Conservation (phyloP, 2,888 invertebrate genomes). For the Orthosia incerta region DNA sequence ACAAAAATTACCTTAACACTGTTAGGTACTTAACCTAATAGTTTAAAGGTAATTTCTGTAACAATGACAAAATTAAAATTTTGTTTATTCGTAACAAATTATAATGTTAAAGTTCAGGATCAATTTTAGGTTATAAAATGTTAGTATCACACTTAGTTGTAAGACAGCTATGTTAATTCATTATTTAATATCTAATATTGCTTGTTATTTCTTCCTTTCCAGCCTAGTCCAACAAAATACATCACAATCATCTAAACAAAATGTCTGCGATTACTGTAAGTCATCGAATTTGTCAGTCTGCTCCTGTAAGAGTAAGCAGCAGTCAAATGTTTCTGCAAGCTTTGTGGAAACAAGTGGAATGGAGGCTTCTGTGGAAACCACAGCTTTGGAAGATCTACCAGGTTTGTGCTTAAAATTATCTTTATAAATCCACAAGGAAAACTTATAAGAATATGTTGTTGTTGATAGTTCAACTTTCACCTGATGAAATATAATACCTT, state of each 20-base stretch:
- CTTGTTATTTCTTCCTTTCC: conserved; percentile 43
- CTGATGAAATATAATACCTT: too few relatives aligned
- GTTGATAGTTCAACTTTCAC: conserved; percentile 21
- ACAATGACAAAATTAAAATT: too few relatives aligned
- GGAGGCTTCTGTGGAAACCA: conserved; percentile 82
- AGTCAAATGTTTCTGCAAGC: conserved; percentile 53
- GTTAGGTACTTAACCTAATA: too few relatives aligned
- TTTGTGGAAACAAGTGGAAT: conserved; percentile 65
- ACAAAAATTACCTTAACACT: too few relatives aligned
- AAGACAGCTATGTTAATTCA: not conserved
- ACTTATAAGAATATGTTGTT: not conserved
- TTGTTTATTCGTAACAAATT: not conserved
- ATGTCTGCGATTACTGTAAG: conserved; percentile 76
- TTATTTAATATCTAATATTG: not conserved
- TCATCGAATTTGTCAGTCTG: conserved; percentile 73
- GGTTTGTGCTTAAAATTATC: conserved; percentile 70
- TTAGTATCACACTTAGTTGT: not conserved
- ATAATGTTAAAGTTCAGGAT: not conserved
- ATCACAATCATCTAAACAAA: conserved; percentile 55
- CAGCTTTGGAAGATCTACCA: conserved; percentile 84
- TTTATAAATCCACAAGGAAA: too few relatives aligned
- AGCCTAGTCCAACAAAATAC: conserved; percentile 68
- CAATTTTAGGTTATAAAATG: conserved; percentile 44
- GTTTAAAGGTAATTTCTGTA: too few relatives aligned
- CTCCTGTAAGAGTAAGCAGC: conserved; percentile 72